Conservation (phyloP, 2,888 invertebrate genomes). For the Morpho deidamia region DNA sequence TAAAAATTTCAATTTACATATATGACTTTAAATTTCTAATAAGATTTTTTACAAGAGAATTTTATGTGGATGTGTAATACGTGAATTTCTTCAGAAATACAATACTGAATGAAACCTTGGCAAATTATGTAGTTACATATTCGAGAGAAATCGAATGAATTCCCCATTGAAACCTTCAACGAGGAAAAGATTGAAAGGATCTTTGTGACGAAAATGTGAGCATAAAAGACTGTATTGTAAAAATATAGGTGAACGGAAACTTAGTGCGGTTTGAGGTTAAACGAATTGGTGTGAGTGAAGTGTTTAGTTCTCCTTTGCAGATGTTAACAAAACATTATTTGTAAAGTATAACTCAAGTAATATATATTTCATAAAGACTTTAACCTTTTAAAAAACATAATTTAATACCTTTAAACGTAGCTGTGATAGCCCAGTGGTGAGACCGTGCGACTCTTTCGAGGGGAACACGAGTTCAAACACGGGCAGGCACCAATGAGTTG, state of each 20-base stretch:
- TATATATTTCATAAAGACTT: too few relatives aligned
- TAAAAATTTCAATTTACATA: too few relatives aligned
- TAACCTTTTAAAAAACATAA: too few relatives aligned
- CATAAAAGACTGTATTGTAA: conserved; percentile 15
- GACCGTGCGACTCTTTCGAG: too few relatives aligned
- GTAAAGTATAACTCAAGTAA: too few relatives aligned
- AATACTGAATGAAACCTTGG: conserved; percentile 24
- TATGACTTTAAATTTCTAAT: too few relatives aligned
- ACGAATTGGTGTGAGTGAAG: background rate
- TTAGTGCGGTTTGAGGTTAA: conserved; percentile 1
- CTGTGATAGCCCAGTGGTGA: too few relatives aligned
- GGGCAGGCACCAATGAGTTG: too few relatives aligned
- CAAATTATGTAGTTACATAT: conserved; percentile 25
- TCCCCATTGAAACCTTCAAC: conserved; percentile 22
- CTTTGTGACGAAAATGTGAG: conserved; percentile 24
- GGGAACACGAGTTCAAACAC: too few relatives aligned
- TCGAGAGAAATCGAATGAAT: conserved; percentile 26
- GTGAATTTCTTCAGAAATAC: conserved; percentile 21
- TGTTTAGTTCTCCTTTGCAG: background rate
- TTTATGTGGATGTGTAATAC: too few relatives aligned
- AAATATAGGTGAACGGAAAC: conserved; percentile 9
- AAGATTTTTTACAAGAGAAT: too few relatives aligned
- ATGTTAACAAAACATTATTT: background rate
- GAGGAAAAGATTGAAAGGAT: conserved; percentile 24
- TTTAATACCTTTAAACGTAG: too few relatives aligned